Evolutionary conservation across 1,140 invertebrate species (phyloP).

Genomic region (Drosophila novamexicana): DNA sequence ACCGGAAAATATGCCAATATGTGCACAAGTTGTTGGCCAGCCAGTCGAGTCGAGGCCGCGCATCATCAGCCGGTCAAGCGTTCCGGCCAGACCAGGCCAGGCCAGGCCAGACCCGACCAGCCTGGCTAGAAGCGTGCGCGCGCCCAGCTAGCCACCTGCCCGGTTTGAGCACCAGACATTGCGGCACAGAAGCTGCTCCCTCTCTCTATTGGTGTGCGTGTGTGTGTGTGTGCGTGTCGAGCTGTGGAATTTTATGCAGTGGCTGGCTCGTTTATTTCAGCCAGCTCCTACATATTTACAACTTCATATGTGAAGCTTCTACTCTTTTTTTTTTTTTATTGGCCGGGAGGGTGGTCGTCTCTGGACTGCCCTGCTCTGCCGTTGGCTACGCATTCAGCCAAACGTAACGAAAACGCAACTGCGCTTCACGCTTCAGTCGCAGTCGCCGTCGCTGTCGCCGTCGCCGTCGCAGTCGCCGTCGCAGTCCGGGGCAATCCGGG

Average conservation of each 20-base stretch:
- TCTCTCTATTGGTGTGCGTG: conserved; percentile 7
- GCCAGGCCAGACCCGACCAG: conserved; percentile 3
- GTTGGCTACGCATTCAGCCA: conserved; percentile 66
- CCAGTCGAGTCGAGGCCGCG: conserved; percentile 61
- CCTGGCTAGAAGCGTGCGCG: conserved; percentile 35
- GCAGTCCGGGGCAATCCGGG: background rate
- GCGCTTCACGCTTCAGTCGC: conserved; percentile 74
- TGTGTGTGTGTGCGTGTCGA: conserved; percentile 64
- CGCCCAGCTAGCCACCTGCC: conserved; percentile 20
- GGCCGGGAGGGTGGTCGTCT: conserved; percentile 62
- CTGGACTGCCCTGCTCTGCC: conserved; percentile 21
- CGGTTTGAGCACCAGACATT: conserved; percentile 62
- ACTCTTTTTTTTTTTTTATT: conserved; percentile 49
- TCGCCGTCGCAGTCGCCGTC: background rate
- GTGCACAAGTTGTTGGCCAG: conserved; percentile 54
- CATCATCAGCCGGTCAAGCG: conserved; percentile 63
- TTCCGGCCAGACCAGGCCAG: conserved; percentile 55
- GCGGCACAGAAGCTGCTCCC: conserved; percentile 66
- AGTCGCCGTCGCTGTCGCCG: conserved; percentile 14
- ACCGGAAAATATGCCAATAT: conserved; percentile 68
- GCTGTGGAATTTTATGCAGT: conserved; percentile 77
- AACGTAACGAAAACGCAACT: conserved; percentile 82
- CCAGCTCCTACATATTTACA: conserved; percentile 63
- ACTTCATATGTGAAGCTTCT: conserved; percentile 72
- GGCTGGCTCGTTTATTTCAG: conserved; percentile 67